phyloP scores from a whole-genome alignment of 2,797 vertebrate genomes.

The Tarsius wallacei region DNA sequence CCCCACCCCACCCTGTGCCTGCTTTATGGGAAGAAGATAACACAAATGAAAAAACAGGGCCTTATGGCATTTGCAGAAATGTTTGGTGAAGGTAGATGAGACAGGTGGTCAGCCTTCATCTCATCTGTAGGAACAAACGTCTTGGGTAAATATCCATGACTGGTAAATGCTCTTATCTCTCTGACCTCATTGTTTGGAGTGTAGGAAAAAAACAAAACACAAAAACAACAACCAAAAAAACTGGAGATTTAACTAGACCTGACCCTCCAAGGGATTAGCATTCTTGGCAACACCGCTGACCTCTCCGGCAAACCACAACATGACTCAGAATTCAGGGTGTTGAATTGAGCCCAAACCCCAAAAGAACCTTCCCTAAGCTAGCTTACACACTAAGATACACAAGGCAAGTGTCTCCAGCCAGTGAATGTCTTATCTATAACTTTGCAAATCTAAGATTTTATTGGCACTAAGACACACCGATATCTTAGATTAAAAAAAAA shows the following conservation, averaged over 20 bases:
- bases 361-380: conserved; percentile 27
- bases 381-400: background rate
- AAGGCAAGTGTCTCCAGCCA: background rate
- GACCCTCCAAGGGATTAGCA: conserved; percentile 20
- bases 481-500: conserved; percentile 64
- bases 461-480: conserved; percentile 56
- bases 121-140: background rate
- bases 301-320: background rate
- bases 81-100: background rate
- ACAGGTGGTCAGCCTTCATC: background rate
- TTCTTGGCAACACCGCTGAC: background rate
- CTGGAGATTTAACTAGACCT: background rate
- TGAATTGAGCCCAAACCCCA: background rate
- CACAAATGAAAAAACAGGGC: background rate
- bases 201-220: background rate
- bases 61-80: background rate
- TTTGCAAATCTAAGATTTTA: background rate
- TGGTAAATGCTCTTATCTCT: background rate
- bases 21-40: background rate
- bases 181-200: background rate
- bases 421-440: background rate
- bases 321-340: background rate
- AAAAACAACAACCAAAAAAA: background rate
- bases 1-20: background rate
- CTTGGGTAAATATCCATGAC: background rate